Conservation (phyloP, 2,797 vertebrate species). For the Alosa sapidissima region DNA sequence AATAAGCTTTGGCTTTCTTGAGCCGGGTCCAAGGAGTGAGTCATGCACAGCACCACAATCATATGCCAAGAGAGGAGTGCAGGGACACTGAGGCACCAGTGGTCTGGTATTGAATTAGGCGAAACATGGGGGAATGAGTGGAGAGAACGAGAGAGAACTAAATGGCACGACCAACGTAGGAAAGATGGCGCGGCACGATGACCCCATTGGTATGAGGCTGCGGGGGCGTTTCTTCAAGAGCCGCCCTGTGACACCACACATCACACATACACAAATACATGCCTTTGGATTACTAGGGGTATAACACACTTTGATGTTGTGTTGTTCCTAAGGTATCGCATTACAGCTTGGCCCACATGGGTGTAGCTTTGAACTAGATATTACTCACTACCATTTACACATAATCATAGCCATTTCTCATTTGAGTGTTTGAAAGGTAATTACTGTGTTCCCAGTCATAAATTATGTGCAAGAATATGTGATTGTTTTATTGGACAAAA, state of each 20-base stretch:
- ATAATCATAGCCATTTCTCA: neutral
- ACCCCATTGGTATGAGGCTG: neutral
- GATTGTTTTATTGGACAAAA: neutral
- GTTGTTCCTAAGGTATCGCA: neutral
- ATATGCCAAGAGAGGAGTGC: slow-evolving; percentile 59
- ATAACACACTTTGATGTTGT: neutral
- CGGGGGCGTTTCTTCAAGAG: neutral
- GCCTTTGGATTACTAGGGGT: neutral
- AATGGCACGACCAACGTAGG: slow-evolving; percentile 56
- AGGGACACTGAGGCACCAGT: slow-evolving; percentile 46
- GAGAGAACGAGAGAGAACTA: slow-evolving; percentile 53
- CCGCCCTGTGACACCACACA: neutral
- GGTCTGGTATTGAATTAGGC: slow-evolving; percentile 56
- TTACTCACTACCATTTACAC: neutral
- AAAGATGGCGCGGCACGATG: neutral
- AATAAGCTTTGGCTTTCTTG: slow-evolving; percentile 32
- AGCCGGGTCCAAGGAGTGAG: slow-evolving; percentile 61
- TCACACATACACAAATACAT: neutral
- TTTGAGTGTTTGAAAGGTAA: neutral
- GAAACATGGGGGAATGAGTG: slow-evolving; percentile 60
- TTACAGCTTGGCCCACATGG: neutral
- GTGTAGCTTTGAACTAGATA: neutral
- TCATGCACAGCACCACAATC: slow-evolving; percentile 62
- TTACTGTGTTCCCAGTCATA: neutral
- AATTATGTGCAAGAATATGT: neutral